Evolutionary conservation across 2,888 invertebrate genomes (phyloP).

Genomic region (Cremastinae sp.): DNA sequence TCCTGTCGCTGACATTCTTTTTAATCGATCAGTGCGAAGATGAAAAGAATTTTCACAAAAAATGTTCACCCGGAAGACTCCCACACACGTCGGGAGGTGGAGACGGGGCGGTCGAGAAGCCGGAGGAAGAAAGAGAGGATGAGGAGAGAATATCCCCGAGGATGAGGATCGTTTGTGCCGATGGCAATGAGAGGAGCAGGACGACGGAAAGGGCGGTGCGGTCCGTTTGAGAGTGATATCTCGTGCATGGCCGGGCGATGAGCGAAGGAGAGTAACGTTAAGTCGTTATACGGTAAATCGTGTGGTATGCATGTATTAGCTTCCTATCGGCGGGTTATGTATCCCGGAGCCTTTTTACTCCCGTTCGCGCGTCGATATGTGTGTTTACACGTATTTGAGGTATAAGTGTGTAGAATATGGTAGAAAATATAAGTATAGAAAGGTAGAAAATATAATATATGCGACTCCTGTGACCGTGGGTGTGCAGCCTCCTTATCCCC

Average conservation of each 20-base stretch:
- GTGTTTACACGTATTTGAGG: neutral
- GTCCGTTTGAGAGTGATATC: conserved; percentile 44
- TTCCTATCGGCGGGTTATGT: conserved; percentile 25
- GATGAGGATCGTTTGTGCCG: neutral
- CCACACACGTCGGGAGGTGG: no score
- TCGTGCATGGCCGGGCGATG: neutral
- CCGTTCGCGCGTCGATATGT: neutral
- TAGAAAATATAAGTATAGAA: conserved; percentile 9
- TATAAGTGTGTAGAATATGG: neutral
- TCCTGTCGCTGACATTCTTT: no score
- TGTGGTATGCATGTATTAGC: conserved; percentile 37
- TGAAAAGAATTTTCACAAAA: no score
- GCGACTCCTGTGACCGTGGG: conserved; percentile 51
- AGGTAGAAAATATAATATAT: conserved; percentile 24
- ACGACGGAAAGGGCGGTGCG: conserved; percentile 11
- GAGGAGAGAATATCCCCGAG: no score
- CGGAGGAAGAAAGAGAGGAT: no score
- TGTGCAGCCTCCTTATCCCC: conserved; percentile 33
- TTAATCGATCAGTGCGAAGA: no score
- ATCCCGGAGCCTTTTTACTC: conserved; percentile 3
- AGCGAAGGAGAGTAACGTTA: conserved; percentile 41
- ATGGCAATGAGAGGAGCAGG: neutral
- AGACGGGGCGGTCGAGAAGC: no score
- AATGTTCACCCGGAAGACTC: neutral
- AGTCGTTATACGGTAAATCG: conserved; percentile 58